Conservation (phyloP, 2,888 invertebrate species). For the Portevinia maculata region DNA sequence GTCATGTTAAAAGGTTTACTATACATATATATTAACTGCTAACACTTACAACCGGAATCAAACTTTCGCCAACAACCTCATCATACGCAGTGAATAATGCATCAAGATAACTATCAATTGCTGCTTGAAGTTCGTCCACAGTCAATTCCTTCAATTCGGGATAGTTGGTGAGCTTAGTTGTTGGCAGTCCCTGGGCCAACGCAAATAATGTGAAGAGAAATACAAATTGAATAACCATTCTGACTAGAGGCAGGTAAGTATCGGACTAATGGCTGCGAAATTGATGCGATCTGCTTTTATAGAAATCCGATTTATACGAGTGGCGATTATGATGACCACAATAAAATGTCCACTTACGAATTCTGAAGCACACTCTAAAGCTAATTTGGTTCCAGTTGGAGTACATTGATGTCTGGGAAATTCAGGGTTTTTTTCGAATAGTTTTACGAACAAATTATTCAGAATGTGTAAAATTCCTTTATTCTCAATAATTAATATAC, state of each 20-base stretch:
- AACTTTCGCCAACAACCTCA: background rate
- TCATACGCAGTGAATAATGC: background rate
- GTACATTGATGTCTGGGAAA: background rate
- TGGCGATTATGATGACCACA: background rate
- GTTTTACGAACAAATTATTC: too few species aligned
- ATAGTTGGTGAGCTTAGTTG: background rate
- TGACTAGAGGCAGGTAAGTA: background rate
- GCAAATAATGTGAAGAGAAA: background rate
- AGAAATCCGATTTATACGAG: background rate
- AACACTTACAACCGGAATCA: background rate
- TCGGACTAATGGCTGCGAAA: background rate
- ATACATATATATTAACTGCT: background rate
- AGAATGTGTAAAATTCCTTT: too few species aligned
- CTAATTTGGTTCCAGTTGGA: background rate
- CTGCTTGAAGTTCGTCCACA: background rate
- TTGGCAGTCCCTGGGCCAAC: background rate
- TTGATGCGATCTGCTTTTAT: background rate
- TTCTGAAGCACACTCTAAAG: background rate
- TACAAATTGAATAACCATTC: background rate
- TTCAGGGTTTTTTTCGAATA: background rate
- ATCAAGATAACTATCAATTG: background rate
- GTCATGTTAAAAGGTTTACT: background rate
- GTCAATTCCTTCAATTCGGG: background rate
- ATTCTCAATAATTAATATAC: too few species aligned
- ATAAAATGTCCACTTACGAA: background rate